Evolutionary conservation across 2,888 invertebrate genomes (phyloP), one percentile per base, ranked within the genome.

Genomic region (Scrobipalpa atriplicella): DNA sequence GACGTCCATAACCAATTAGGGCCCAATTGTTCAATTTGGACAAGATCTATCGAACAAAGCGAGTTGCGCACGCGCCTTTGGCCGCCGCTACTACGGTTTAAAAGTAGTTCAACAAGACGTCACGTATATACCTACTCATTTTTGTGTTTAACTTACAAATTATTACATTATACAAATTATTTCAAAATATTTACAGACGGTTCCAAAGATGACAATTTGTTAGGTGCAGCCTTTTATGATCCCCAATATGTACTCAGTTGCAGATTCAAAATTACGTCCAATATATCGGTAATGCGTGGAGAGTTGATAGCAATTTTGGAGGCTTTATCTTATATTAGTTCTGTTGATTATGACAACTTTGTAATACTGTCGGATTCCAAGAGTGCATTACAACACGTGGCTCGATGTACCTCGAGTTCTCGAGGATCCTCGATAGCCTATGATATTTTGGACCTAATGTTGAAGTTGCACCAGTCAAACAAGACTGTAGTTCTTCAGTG

Each of bases 361-460:
- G 67, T 71, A 6, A 67, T 72, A 29, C 60, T 70, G 9, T 68
- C 67, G 9, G 71, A 70, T 19, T 70, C 69, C 41, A 69, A 66
- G 65, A 69, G 70, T 51, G 65, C n/a, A n/a, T n/a, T 71, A 11
- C 69, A 68, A 62, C 68, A 68, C 61, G 47, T 70, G 58, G 70
- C 68, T 70, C 68, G 70, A 13, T 70, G 68, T 61, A 54, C 68
- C 70, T 70, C 69, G 62, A 39, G 36, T 10, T 47, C 21, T 41
- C 56, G 69, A 70, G 70, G 70, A 21, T 21, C 62, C 52, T 69
- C 71, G 66, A 68, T 70, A 62, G 71, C 72, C 52, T 72, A 69
- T 41, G 9, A 19, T 0, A 69, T 72, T 41, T 54, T 70, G n/a
- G 69, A 71, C 8, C 62, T 61, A 36, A 68, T 72, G 41, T 62